phyloP scores from a whole-genome alignment of 2,113 vertebrate species.

The Rhizomys pruinosus region DNA sequence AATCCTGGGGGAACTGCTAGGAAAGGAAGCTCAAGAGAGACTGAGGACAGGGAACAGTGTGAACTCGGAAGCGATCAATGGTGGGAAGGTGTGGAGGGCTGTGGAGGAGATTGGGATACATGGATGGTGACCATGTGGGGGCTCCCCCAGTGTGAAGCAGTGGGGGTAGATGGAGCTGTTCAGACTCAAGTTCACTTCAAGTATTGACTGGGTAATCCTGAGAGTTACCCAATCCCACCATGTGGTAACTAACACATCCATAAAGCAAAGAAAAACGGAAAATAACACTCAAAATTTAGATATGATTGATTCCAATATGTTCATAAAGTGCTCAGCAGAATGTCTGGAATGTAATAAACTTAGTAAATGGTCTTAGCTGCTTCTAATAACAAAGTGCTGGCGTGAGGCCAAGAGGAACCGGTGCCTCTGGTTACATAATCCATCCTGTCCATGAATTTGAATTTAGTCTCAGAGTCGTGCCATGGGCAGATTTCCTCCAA shows the following conservation, averaged over 20 bases:
- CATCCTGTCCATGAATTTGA: background rate
- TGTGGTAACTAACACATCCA: background rate
- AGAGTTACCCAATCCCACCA: too few relatives aligned
- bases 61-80: background rate
- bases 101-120: rapidly evolving
- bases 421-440: constrained; percentile 57
- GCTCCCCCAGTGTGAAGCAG: rapidly evolving
- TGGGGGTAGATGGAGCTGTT: background rate
- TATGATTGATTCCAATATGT: background rate
- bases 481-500: background rate
- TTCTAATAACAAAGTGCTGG: constrained; percentile 15
- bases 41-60: background rate
- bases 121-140: rapidly evolving
- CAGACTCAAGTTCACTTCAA: background rate
- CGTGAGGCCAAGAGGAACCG: background rate
- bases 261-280: background rate
- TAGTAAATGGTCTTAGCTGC: constrained; percentile 4
- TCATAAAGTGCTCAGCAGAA: background rate
- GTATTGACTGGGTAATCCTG: background rate
- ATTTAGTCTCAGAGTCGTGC: background rate
- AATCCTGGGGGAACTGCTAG: background rate
- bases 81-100: rapidly evolving
- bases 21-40: background rate
- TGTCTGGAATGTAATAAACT: constrained; percentile 29
- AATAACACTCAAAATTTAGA: background rate